Conservation (phyloP, 2,888 invertebrate species). For the Ophion ellenae region DNA sequence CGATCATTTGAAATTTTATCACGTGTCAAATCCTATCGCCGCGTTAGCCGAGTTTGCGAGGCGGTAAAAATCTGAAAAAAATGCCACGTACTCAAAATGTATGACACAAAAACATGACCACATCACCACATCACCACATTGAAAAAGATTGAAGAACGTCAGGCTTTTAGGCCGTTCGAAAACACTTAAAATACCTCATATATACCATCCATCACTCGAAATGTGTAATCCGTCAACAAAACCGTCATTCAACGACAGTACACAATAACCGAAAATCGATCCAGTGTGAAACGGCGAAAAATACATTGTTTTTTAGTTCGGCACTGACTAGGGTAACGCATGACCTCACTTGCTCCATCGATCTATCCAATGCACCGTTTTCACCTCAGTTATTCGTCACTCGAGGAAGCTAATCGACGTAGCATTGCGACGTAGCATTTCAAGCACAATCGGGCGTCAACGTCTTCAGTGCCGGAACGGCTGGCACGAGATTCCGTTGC, state of each 20-base stretch:
- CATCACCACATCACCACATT: no score
- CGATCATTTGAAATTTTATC: no score
- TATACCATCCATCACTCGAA: not conserved
- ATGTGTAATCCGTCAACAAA: not conserved
- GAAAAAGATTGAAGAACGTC: no score
- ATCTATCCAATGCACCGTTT: not conserved
- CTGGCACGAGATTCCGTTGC: not conserved
- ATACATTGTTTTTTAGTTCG: conserved; percentile 8
- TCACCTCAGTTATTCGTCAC: not conserved
- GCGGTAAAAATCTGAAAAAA: no score
- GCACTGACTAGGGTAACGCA: conserved; percentile 24
- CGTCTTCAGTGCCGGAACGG: not conserved
- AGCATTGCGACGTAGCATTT: not conserved
- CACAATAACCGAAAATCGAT: not conserved
- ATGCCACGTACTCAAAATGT: no score
- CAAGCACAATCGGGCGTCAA: not conserved
- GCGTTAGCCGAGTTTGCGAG: no score
- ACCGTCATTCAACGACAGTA: not conserved
- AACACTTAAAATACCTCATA: no score
- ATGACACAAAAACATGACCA: no score
- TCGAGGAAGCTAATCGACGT: no score
- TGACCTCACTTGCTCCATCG: not conserved
- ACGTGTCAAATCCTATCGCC: no score
- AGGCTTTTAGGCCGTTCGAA: no score
- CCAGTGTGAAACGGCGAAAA: not conserved